Percentiles rank a stretch among this genome's conserved stretches.
Evolutionary conservation across 2,797 vertebrate genomes (phyloP).

Genomic region (Hemibagrus guttatus): DNA sequence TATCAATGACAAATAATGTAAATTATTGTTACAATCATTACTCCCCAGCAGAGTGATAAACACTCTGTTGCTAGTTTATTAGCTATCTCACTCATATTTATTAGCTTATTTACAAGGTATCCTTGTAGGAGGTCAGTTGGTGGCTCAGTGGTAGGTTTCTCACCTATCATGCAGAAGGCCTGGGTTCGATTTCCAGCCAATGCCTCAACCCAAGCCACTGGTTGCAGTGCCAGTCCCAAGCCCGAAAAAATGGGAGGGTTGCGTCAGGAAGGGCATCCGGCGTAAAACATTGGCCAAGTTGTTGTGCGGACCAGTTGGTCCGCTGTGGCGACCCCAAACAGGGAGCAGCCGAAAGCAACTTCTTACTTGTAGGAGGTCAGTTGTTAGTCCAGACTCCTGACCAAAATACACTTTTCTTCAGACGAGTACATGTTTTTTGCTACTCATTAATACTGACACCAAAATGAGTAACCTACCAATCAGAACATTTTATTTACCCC

Average conservation of each 20-base stretch:
- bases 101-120: background rate
- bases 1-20: background rate
- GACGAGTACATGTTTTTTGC: background rate
- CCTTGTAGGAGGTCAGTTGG: background rate
- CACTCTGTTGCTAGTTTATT: background rate
- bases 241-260: no score
- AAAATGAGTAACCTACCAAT: background rate
- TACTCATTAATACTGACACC: background rate
- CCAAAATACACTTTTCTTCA: background rate
- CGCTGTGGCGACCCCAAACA: no score
- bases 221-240: no score
- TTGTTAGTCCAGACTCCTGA: background rate
- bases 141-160: no score
- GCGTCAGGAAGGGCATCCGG: no score
- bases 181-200: no score
- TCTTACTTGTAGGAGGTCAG: background rate
- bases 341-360: no score
- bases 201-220: no score
- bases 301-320: no score
- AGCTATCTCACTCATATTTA: background rate
- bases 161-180: no score
- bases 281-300: no score
- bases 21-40: background rate
- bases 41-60: background rate
- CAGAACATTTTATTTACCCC: background rate